These are phyloP conservation scores for Psilopsiagon aymara DNA, from an alignment of 2,113 vertebrate genomes.

Conservation along the genomic window DNA sequence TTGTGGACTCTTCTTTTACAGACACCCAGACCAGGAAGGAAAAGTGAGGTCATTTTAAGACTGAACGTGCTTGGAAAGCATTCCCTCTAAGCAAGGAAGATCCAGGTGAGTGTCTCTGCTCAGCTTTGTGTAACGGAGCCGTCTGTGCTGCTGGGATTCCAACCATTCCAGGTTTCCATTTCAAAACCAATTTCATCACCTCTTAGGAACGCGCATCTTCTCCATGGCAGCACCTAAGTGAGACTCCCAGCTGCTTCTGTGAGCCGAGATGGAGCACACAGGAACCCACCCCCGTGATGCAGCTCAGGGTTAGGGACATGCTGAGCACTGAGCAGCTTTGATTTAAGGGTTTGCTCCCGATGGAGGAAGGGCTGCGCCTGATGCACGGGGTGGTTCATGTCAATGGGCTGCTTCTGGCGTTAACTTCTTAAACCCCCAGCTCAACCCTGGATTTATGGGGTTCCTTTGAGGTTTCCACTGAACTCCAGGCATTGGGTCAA, in stretches of 20 bases:
- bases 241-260: too few species aligned
- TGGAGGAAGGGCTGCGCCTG: background rate
- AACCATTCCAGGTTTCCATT: too few species aligned
- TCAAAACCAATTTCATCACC: background rate
- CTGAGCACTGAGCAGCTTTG: accelerated
- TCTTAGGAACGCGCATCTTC: background rate
- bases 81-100: background rate
- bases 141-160: background rate
- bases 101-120: background rate
- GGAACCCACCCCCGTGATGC: background rate
- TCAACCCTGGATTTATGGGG: too few species aligned
- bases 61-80: background rate
- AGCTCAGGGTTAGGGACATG: accelerated
- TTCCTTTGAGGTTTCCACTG: background rate
- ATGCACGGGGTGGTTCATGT: accelerated
- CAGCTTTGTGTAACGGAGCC: background rate
- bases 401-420: background rate
- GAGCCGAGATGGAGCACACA: background rate
- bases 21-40: background rate
- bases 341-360: accelerated
- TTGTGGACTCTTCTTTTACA: background rate
- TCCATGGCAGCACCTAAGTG: too few species aligned
- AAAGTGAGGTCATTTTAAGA: background rate
- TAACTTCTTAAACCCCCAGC: background rate
- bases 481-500: background rate